Percentiles rank a stretch among this genome's conserved stretches.
Evolutionary conservation across 2,113 vertebrate genomes (phyloP).

Genomic region (Chaetorhynchus papuensis): DNA sequence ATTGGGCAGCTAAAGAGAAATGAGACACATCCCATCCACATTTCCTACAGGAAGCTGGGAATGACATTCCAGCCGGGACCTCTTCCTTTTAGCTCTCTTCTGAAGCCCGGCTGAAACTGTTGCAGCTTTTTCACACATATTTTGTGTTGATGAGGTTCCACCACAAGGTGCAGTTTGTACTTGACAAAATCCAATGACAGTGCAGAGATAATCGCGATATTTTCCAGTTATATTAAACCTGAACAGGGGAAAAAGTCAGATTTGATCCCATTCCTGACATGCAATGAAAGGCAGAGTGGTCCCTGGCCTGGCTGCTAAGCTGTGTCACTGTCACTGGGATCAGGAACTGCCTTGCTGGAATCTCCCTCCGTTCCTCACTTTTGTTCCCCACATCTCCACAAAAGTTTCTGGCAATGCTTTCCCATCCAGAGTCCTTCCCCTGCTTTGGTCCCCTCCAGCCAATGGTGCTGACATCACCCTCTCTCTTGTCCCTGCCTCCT

Average conservation of each 20-base stretch:
- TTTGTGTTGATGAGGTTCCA: accelerated
- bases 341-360: neutral
- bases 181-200: accelerated
- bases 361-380: neutral
- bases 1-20: neutral
- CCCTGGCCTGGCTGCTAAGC: neutral
- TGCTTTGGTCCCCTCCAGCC: neutral
- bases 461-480: neutral
- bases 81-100: neutral
- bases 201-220: accelerated
- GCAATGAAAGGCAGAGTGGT: neutral
- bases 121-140: neutral
- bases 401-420: neutral
- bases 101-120: neutral
- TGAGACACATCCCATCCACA: neutral
- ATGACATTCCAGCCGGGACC: no score
- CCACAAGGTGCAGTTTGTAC: accelerated
- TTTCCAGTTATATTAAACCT: accelerated
- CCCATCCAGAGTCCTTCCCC: neutral
- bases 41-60: neutral
- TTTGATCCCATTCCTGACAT: neutral
- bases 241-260: neutral
- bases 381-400: neutral
- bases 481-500: neutral
- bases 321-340: neutral